Percentiles rank a stretch among this genome's conserved stretches.
Evolutionary conservation across 1,140 invertebrate species (phyloP).

Genomic region (Marisa cornuarietis): DNA sequence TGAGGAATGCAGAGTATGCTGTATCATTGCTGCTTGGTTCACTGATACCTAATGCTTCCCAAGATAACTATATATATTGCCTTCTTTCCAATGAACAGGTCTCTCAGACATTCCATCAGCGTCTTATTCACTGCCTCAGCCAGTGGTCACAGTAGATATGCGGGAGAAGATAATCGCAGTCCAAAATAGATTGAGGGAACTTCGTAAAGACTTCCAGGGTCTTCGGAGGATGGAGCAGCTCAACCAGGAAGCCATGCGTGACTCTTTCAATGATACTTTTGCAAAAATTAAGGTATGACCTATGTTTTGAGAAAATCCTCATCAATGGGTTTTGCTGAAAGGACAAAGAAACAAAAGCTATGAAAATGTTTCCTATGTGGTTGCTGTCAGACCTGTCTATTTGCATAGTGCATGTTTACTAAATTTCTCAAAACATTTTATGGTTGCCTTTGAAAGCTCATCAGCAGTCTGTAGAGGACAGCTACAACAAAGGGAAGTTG

Average conservation of each 20-base stretch:
- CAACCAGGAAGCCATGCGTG: constrained; percentile 88
- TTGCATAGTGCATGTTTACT: too few species aligned
- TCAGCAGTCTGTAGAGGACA: too few species aligned
- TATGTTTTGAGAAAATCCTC: neutral
- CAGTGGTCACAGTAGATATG: constrained; percentile 19
- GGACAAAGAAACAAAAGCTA: too few species aligned
- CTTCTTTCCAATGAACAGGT: constrained; percentile 25
- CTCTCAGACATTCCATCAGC: constrained; percentile 39
- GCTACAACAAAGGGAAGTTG: too few species aligned
- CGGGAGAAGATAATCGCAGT: constrained; percentile 11
- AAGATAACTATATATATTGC: neutral
- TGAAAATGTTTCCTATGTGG: too few species aligned
- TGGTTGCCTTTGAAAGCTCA: too few species aligned
- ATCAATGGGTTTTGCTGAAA: too few species aligned
- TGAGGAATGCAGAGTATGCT: too few species aligned
- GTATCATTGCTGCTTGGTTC: too few species aligned
- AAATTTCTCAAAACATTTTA: too few species aligned
- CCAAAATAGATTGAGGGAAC: constrained; percentile 8
- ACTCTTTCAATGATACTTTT: constrained; percentile 87
- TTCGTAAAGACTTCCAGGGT: constrained; percentile 81
- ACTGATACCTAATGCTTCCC: too few species aligned
- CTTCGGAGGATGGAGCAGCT: constrained; percentile 88
- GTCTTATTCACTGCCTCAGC: constrained; percentile 10
- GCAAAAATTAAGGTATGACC: constrained; percentile 59
- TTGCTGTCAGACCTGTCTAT: too few species aligned